Percentiles rank a stretch among this genome's conserved stretches.
phyloP scores from a whole-genome alignment of 2,113 vertebrate species.

The Rhinogobius similis region DNA sequence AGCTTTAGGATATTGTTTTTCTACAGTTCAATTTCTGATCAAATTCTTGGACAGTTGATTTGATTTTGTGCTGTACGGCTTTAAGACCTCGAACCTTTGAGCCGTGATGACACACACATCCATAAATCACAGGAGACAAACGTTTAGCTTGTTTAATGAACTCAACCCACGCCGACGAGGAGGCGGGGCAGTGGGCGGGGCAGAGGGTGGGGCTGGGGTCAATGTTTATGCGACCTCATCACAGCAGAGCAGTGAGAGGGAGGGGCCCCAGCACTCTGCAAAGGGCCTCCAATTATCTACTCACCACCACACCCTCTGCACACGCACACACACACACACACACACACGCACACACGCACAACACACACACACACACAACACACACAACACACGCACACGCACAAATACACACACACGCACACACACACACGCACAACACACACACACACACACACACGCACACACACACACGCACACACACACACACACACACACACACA shows the following conservation, averaged over 20 bases:
- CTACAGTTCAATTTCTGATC: too few species aligned
- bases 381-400: not conserved
- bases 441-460: slow-evolving; percentile 15
- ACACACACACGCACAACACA: slow-evolving; percentile 20
- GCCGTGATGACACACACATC: too few species aligned
- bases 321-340: slow-evolving; percentile 15
- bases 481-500: not conserved
- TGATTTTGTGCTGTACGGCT: too few species aligned
- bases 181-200: not conserved
- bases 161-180: not conserved
- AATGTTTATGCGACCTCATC: slow-evolving; percentile 72
- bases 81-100: too few species aligned
- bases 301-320: slow-evolving; percentile 43
- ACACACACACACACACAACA: slow-evolving; percentile 14
- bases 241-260: slow-evolving; percentile 39
- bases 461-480: not conserved
- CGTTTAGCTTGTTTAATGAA: too few species aligned
- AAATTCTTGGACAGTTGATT: too few species aligned
- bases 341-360: slow-evolving; percentile 19
- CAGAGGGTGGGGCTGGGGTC: slow-evolving; percentile 7
- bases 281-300: slow-evolving; percentile 75
- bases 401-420: not conserved
- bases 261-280: slow-evolving; percentile 61
- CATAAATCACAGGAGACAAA: too few species aligned
- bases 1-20: too few species aligned